Evolutionary conservation across 2,797 vertebrate genomes (phyloP).

Genomic region (Anguilla obscura): DNA sequence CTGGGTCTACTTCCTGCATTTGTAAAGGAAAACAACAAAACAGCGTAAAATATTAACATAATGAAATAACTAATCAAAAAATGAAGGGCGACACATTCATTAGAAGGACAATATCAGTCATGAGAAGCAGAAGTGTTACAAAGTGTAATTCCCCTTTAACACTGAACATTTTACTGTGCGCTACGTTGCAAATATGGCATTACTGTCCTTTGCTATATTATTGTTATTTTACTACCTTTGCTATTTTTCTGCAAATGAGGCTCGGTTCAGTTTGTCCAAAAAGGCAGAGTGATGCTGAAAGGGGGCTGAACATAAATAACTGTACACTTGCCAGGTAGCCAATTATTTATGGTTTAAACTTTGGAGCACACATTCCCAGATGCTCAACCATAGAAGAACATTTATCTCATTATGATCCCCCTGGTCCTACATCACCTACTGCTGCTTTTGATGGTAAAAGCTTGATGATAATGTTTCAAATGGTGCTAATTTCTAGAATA

Average conservation of each 20-base stretch:
- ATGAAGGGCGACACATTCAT: too few relatives aligned
- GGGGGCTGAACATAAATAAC: background rate
- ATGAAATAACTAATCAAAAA: too few relatives aligned
- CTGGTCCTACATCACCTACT: background rate
- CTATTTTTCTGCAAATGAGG: background rate
- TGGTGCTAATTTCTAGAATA: slow-evolving; percentile 6
- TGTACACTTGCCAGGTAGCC: background rate
- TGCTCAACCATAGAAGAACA: background rate
- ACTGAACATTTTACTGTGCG: background rate
- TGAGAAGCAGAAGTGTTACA: too few relatives aligned
- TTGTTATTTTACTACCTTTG: background rate
- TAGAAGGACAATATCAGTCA: too few relatives aligned
- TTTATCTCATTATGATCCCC: background rate
- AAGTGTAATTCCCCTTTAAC: too few relatives aligned
- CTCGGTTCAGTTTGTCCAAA: background rate
- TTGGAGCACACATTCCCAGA: background rate
- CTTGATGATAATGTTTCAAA: background rate
- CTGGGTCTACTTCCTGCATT: too few relatives aligned
- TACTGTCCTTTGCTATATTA: background rate
- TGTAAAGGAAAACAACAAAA: too few relatives aligned
- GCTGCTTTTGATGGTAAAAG: background rate
- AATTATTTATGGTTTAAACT: background rate
- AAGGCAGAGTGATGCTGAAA: background rate
- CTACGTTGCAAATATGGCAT: background rate
- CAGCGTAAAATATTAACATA: too few relatives aligned